phyloP scores from a whole-genome alignment of 2,888 invertebrate genomes.

The Carterocephalus palaemon region DNA sequence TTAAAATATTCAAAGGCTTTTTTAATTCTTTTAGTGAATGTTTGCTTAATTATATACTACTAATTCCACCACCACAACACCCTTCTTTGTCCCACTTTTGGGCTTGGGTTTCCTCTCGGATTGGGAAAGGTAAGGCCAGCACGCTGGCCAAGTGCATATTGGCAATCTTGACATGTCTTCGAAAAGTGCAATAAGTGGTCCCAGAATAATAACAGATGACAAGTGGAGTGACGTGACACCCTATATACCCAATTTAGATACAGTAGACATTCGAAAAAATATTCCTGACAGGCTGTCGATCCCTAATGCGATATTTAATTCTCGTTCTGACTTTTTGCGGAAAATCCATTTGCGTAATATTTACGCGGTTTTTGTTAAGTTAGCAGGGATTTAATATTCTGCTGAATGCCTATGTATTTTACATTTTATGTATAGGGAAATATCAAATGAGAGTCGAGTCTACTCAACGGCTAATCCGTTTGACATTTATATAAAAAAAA shows the following conservation, averaged over 20 bases:
- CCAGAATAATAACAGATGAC: background rate
- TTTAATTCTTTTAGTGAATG: too few species aligned
- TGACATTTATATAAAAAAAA: too few species aligned
- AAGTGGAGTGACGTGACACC: background rate
- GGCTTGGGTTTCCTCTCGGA: too few species aligned
- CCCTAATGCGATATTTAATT: slow-evolving; percentile 24
- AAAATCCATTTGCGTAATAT: slow-evolving; percentile 8
- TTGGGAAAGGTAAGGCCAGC: too few species aligned
- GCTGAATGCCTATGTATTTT: background rate
- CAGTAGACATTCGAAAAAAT: slow-evolving; percentile 16
- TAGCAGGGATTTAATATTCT: background rate
- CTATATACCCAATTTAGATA: background rate
- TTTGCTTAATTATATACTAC: background rate
- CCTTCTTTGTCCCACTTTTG: too few species aligned
- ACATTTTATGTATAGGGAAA: too few species aligned
- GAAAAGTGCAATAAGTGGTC: too few species aligned
- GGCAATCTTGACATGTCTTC: too few species aligned
- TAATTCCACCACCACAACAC: background rate
- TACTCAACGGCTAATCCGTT: too few species aligned
- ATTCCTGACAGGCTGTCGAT: slow-evolving; percentile 16
- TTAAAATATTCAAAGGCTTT: too few species aligned
- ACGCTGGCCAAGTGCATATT: too few species aligned
- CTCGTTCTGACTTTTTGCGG: slow-evolving; percentile 13
- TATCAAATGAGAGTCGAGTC: too few species aligned
- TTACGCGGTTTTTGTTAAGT: slow-evolving; percentile 10